Evolutionary conservation across 2,113 vertebrate species (phyloP), one percentile per base, ranked within the genome.

Genomic region (Myiagra hebetior): DNA sequence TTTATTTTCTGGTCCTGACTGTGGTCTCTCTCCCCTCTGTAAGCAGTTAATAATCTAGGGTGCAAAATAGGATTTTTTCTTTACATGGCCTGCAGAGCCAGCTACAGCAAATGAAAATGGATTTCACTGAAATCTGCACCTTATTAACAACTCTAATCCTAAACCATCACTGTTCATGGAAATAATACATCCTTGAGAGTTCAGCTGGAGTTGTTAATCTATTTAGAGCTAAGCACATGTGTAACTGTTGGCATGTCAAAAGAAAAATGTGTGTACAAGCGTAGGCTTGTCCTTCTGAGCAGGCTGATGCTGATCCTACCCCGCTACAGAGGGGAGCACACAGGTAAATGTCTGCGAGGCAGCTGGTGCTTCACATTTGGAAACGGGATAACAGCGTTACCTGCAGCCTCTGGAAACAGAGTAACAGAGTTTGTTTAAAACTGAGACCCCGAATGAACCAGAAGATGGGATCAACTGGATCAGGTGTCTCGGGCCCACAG

Each of bases 201-300:
- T 56, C 67, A 93, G 28, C 21, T 52, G n/a, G 17, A 49, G 27
- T 49, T 69, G 35, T 41, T 65, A 47, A 69, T 49, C 50, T 39
- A 0, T 37, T 37, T 9, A 65, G 4, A 47, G 46, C 57, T 64
- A 63, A 75, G n/a, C 35, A 41, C 0, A 0, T 0, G 4, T 39
- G 27, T 81, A 62, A 26, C 12, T 44, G 24, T 56, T 53, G 41
- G n/a, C 55, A 69, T 26, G 31, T 13, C n/a, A 44, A n/a, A 63
- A 50, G 13, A n/a, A 37, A 84, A 26, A n/a, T 8, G 56, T 41
- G 64, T 16, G 13, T 16, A 16, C 16, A 68, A 26, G 59, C 2
- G 19, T 4, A 18, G 49, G 46, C 47, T 56, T 68, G 39, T 49
- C 50, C n/a, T 33, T 22, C 12, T 2, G 55, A 49, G 41, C 5